Conservation (phyloP, 2,113 vertebrate species). For the Myotis lucifugus region DNA sequence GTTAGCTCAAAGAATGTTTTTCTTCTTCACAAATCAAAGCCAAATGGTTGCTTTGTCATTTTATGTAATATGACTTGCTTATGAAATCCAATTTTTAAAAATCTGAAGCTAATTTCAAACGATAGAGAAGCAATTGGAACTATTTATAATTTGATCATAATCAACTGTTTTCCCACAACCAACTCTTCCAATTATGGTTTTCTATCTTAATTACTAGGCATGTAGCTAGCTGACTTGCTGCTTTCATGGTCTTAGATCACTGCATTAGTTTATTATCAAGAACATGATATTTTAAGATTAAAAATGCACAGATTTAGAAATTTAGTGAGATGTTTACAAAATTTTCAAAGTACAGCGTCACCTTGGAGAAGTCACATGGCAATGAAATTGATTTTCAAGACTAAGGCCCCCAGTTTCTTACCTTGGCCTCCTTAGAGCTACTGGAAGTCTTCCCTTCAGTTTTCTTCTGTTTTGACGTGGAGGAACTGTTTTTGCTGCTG, state of each 20-base stretch:
- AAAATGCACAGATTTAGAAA: neutral
- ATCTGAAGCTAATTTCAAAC: constrained; percentile 27
- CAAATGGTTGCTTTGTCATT: constrained; percentile 24
- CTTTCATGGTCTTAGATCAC: constrained; percentile 23
- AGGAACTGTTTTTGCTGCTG: constrained; percentile 89
- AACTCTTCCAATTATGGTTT: constrained; percentile 14
- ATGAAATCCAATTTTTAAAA: constrained; percentile 42
- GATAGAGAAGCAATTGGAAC: neutral
- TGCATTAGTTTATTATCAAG: neutral
- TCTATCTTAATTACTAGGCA: neutral
- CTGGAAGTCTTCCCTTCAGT: constrained; percentile 92
- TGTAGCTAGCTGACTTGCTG: neutral
- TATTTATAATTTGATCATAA: neutral
- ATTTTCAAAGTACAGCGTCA: neutral
- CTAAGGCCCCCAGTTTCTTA: constrained; percentile 66
- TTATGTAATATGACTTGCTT: neutral
- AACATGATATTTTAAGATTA: neutral
- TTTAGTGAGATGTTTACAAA: neutral
- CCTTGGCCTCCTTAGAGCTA: constrained; percentile 92
- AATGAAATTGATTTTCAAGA: neutral
- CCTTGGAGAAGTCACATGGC: neutral
- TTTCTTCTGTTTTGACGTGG: constrained; percentile 92
- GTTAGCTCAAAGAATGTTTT: neutral
- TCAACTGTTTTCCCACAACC: neutral
- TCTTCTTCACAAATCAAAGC: constrained; percentile 16